Percentiles rank a stretch among this genome's conserved stretches.
phyloP scores from a whole-genome alignment of 2,797 vertebrate species.

The Poliocrania exsul region DNA sequence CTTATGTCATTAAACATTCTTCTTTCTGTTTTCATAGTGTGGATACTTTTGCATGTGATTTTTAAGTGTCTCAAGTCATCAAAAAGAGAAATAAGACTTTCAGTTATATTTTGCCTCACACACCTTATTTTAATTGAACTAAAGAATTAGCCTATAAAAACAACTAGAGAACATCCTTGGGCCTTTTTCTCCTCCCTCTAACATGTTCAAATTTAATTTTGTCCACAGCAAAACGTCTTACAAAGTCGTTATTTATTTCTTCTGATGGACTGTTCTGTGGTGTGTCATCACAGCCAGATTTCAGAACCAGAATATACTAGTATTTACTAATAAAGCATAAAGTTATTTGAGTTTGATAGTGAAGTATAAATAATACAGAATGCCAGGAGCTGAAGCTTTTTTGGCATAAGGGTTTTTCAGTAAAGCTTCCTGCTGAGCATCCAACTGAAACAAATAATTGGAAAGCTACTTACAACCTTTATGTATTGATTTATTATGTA shows the following conservation, averaged over 20 bases:
- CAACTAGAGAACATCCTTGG: not conserved
- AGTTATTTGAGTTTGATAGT: not conserved
- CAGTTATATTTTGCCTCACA: not conserved
- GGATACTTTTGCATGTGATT: not conserved
- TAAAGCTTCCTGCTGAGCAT: not conserved
- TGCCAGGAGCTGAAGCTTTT: not conserved
- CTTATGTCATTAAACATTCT: fast-evolving
- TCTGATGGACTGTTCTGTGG: not conserved
- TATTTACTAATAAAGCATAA: conserved; percentile 7
- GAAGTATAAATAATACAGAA: not conserved
- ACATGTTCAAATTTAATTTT: not conserved
- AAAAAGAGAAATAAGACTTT: not conserved
- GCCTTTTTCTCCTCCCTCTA: not conserved
- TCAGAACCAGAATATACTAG: not conserved
- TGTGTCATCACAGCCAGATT: not conserved
- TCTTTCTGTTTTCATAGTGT: fast-evolving
- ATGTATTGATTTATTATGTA: conserved; percentile 30
- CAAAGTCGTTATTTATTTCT: not conserved
- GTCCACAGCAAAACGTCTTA: not conserved
- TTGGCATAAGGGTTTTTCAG: not conserved
- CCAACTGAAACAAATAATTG: not conserved
- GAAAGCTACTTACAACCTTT: conserved; percentile 16
- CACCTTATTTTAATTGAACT: not conserved
- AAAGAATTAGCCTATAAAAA: not conserved
- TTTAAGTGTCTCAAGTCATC: not conserved